Evolutionary conservation across 2,797 vertebrate genomes (phyloP), one percentile per base, ranked within the genome.

Genomic region (Myotis myotis): DNA sequence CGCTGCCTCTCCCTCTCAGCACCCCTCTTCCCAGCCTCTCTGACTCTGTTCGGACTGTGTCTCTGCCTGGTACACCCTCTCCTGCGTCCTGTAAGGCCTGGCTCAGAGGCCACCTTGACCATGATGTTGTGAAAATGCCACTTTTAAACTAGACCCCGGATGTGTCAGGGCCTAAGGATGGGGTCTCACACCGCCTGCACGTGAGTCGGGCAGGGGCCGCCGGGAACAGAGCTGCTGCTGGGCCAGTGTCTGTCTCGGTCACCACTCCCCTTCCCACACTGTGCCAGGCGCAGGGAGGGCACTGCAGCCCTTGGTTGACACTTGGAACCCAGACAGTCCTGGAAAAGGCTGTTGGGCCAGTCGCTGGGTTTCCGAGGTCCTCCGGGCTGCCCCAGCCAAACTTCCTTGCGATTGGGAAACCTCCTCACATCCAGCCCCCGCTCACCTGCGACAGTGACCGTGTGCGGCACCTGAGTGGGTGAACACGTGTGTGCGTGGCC

Each of bases 1-100:
- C 0, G 0, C 80, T 60, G 30, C 33, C 41, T 17, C 13, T 10
- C 2, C 41, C 33, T 25, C 13, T 10, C 2, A 0, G 22, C 3
- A 10, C 2, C 49, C 41, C 16, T 38, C 0, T 3, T 17, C 33
- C 70, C 8, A 5, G 76, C 33, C 36, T 64, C 41, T 17, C 38
- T 25, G 23, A 38, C 51, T 30, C 15, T 28, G 55, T 38, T 53
- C 2, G 15, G 13, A 19, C 25, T 4, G 5, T 8, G 9, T 68
- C 25, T 76, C 49, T 55, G 28, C 87, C 71, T 57, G 17, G 4
- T 7, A 5, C 28, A 23, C 30, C 20, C 8, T 49, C 19, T 74
- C 75, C 55, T 64, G 53, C 19, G 25, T 81, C 53, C 72, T 33
- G 5, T 17, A 55, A 82, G 55, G 64, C 33, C 41, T 68, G 51